Evolutionary conservation across 2,797 vertebrate species (phyloP), one percentile per base, ranked within the genome.

Genomic region (Chiloscyllium punctatum): DNA sequence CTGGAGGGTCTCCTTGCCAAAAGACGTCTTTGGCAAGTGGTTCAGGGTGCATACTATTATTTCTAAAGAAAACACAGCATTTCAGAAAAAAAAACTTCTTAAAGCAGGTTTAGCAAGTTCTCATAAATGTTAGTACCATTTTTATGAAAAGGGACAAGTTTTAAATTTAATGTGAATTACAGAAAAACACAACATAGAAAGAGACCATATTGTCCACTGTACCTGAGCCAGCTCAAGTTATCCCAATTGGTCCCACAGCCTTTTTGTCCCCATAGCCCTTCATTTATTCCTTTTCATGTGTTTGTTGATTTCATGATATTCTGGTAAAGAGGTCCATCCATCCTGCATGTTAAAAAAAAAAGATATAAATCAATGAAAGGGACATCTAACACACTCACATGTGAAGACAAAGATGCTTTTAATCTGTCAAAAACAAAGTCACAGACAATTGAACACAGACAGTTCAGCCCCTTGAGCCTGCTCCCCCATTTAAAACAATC

Each of bases 1-100:
- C 90, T 92, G 90, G 62, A 42, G 90, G 3, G n/a, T 25, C n/a
- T 92, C 62, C 21, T 23, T 92, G 90, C 90, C 90, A 92, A 69
- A 66, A 92, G n/a, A 69, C 42, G 69, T 92, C 90, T 23, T n/a
- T 92, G 62, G 62, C 90, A 92, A 42, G 21, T 66, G 66, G n/a
- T 42, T 68, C 25, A 69, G 5, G n/a, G 69, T 68, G n/a, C 66
- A 69, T 18, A 23, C 8, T 23, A 69, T 42, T 25, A 9, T 2
- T n/a, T n/a, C 90, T 69, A 37, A 69, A 42, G 21, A 23, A 69
- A 25, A 69, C 62, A 69, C 8, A 92, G 13, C 18, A 13, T 62
- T 69, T 7, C 90, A 37, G n/a, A 37, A 69, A 6, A 69, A 33
- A 92, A 37, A 23, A 27, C 9, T 23, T n/a, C 37, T 69, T 37